phyloP scores from a whole-genome alignment of 2,888 invertebrate genomes.

The Pyrrhia umbra region DNA sequence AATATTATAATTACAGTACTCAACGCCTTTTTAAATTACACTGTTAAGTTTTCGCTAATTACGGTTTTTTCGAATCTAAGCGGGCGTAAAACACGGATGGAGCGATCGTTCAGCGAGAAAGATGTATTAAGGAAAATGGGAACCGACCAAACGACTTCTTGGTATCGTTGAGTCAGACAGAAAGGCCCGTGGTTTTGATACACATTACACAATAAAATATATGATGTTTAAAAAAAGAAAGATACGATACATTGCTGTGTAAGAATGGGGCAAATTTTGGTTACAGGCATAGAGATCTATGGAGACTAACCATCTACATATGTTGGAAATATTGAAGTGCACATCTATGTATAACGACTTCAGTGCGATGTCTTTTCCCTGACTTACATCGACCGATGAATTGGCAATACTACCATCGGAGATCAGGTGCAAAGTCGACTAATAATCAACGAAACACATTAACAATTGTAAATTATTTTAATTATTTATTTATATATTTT shows the following conservation, averaged over 20 bases:
- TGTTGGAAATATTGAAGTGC: too few relatives aligned
- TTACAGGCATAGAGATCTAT: too few relatives aligned
- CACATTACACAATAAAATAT: constrained; percentile 35
- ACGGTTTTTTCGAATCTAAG: constrained; percentile 44
- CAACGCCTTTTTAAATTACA: constrained; percentile 38
- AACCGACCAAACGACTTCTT: constrained; percentile 62
- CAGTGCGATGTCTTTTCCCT: too few relatives aligned
- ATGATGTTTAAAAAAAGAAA: constrained; percentile 28
- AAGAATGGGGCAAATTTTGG: not conserved
- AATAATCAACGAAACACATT: too few relatives aligned
- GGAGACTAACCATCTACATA: too few relatives aligned
- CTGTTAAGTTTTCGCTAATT: constrained; percentile 38
- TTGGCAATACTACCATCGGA: too few relatives aligned
- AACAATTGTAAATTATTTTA: too few relatives aligned
- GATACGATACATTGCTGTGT: not conserved
- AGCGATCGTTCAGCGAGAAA: constrained; percentile 48
- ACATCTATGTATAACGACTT: too few relatives aligned
- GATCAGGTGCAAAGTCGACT: too few relatives aligned
- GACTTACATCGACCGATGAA: too few relatives aligned
- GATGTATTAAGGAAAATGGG: constrained; percentile 66
- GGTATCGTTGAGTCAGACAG: constrained; percentile 69
- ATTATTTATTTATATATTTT: too few relatives aligned
- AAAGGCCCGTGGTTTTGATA: constrained; percentile 56
- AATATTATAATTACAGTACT: constrained; percentile 41
- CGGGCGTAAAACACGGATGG: constrained; percentile 44